Conservation (phyloP, 2,888 invertebrate species). For the Deroplatys truncata region DNA sequence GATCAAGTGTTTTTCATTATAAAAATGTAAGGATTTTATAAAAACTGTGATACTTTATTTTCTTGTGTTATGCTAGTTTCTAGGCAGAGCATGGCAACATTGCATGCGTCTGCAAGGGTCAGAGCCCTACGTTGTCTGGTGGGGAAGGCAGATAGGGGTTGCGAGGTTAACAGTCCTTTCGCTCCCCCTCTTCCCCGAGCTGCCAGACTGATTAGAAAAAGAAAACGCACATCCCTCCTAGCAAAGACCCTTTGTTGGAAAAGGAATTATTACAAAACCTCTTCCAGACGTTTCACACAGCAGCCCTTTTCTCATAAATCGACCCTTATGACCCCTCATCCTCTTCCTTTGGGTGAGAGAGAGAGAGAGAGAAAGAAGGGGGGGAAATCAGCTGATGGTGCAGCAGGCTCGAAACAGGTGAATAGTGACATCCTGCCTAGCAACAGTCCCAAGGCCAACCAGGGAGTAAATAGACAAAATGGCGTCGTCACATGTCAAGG, state of each 20-base stretch:
- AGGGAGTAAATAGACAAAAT: not conserved
- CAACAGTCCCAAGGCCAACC: not conserved
- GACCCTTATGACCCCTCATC: too few relatives aligned
- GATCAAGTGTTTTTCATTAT: not conserved
- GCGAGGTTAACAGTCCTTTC: not conserved
- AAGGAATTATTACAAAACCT: too few relatives aligned
- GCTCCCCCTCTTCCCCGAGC: too few relatives aligned
- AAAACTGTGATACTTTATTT: not conserved
- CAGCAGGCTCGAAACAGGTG: not conserved
- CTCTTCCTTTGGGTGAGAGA: not conserved
- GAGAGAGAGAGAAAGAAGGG: too few relatives aligned
- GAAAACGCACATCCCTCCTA: not conserved
- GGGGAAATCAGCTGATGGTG: not conserved
- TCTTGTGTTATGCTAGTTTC: not conserved
- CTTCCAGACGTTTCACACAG: too few relatives aligned
- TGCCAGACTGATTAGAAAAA: not conserved
- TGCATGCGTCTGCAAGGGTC: constrained; percentile 9
- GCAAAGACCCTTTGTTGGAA: too few relatives aligned
- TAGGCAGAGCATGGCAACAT: not conserved
- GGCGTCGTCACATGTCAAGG: not conserved
- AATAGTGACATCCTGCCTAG: not conserved
- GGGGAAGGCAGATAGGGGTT: not conserved
- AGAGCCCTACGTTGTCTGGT: constrained; percentile 1
- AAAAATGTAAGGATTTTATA: not conserved
- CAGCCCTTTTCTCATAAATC: too few relatives aligned